A percentile compares a stretch with the other conserved stretches of the same genome.
These are phyloP conservation scores for Lytechinus variegatus DNA, from an alignment of 35 echinoderm and acorn worm genomes.

Conservation along the genomic window DNA sequence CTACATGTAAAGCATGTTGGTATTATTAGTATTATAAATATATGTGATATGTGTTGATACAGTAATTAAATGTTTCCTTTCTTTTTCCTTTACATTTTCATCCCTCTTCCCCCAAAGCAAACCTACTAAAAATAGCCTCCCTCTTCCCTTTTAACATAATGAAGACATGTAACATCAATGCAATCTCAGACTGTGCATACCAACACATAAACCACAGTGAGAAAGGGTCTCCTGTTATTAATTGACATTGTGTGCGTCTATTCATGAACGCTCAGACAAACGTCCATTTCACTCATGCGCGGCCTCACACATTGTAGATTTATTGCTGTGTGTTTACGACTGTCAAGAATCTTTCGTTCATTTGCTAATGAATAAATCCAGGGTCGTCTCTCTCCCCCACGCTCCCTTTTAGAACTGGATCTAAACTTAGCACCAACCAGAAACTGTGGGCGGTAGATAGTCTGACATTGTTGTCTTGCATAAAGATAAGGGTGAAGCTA, in stretches of 20 bases:
- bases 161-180: no score
- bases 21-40: no score
- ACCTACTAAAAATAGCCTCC: no score
- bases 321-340: slow-evolving; percentile 3
- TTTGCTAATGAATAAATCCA: neutral
- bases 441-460: neutral
- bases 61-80: no score
- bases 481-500: no score
- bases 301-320: neutral
- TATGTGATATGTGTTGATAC: no score
- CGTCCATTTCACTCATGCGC: neutral
- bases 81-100: no score
- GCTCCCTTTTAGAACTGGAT: neutral
- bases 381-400: neutral
- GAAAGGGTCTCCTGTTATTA: neutral
- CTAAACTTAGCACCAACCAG: neutral
- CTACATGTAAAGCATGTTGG: no score
- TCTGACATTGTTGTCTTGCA: neutral
- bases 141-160: no score
- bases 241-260: neutral
- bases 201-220: neutral
- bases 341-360: neutral
- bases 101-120: no score
- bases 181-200: neutral
- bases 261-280: neutral